Percentiles rank a stretch among this genome's conserved stretches.
phyloP scores from a whole-genome alignment of 2,797 vertebrate species.

The Masticophis lateralis region DNA sequence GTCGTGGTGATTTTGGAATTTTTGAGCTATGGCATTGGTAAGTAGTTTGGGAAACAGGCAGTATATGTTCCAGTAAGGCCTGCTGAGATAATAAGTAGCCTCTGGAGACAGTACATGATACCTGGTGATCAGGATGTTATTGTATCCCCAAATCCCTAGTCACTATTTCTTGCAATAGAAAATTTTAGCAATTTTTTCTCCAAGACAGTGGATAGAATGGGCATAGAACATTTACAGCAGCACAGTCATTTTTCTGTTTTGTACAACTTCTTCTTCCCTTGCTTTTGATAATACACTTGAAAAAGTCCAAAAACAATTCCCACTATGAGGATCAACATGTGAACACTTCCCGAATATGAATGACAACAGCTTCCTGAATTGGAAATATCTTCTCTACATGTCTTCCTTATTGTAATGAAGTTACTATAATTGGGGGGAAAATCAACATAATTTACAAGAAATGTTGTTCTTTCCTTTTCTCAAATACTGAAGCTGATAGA shows the following conservation, averaged over 20 bases:
- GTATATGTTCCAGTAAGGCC: slow-evolving; percentile 59
- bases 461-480: not conserved
- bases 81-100: slow-evolving; percentile 66
- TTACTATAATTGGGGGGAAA: not conserved
- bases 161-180: not conserved
- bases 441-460: not conserved
- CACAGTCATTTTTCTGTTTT: not conserved
- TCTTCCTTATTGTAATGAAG: not conserved
- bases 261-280: not conserved
- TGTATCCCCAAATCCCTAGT: not conserved
- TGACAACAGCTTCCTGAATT: not conserved
- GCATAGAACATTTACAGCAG: not conserved
- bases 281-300: not conserved
- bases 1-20: slow-evolving; percentile 49
- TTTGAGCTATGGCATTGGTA: slow-evolving; percentile 49
- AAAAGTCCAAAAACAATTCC: not conserved
- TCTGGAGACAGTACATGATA: slow-evolving; percentile 40
- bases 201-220: not conserved
- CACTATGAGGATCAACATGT: not conserved
- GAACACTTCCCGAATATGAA: not conserved
- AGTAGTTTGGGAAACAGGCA: slow-evolving; percentile 52
- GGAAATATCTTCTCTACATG: not conserved
- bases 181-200: not conserved
- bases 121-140: no score
- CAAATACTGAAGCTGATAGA: no score